phyloP scores from a whole-genome alignment of 1,140 invertebrate genomes.

The Platorchestia sp. region DNA sequence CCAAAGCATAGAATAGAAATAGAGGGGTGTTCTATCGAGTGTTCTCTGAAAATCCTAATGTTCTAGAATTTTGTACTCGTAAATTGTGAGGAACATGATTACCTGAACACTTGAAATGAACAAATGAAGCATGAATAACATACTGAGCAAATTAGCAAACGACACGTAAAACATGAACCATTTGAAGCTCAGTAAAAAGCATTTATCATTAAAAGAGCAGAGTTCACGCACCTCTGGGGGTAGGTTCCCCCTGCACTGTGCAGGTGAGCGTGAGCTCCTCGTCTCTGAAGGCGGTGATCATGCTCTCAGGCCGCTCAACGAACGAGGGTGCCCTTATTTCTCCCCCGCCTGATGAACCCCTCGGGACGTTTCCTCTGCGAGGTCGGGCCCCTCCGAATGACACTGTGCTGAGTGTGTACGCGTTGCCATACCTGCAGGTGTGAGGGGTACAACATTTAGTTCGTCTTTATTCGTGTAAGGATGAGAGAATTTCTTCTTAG shows the following conservation, averaged over 20 bases:
- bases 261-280: conserved; percentile 87
- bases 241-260: conserved; percentile 83
- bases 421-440: conserved; percentile 73
- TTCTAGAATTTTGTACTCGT: too few species aligned
- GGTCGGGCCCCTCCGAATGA: conserved; percentile 71
- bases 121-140: too few species aligned
- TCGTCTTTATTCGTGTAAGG: background rate
- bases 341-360: background rate
- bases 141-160: background rate
- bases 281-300: conserved; percentile 80
- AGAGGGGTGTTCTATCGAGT: too few species aligned
- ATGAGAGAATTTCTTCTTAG: background rate
- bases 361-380: background rate
- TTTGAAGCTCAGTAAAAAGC: background rate
- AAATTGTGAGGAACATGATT: too few species aligned
- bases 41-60: too few species aligned
- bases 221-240: conserved; percentile 80
- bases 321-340: conserved; percentile 77
- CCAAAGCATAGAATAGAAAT: too few species aligned
- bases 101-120: too few species aligned
- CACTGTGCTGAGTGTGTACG: conserved; percentile 70
- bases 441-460: background rate
- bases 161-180: background rate
- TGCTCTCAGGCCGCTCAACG: conserved; percentile 81
- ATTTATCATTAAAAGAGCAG: background rate